These are phyloP conservation scores for Lateolabrax maculatus DNA, from an alignment of 2,797 vertebrate species.

Conservation along the genomic window DNA sequence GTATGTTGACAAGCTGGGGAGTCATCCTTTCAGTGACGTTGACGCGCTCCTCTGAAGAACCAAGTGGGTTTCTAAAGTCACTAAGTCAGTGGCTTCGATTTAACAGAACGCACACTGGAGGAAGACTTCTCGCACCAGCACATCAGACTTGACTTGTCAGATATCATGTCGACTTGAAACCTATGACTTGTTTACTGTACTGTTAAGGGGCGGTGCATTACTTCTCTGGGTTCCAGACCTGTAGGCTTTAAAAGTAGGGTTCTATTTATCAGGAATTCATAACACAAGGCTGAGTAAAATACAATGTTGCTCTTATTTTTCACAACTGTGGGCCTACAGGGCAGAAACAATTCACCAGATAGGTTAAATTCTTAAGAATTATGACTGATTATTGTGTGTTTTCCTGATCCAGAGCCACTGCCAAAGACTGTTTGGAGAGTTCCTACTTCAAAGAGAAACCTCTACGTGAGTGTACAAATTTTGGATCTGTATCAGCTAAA, in stretches of 20 bases:
- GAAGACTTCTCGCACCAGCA: background rate
- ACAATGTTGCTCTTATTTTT: background rate
- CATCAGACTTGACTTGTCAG: background rate
- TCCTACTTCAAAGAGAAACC: slow-evolving; percentile 99
- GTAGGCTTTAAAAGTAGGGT: background rate
- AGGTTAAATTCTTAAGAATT: background rate
- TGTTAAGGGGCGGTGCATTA: background rate
- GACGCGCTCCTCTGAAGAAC: background rate
- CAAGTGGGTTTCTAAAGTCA: background rate
- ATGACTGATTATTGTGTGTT: slow-evolving; percentile 1
- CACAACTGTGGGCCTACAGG: background rate
- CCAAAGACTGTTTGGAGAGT: slow-evolving; percentile 93
- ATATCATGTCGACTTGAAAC: background rate
- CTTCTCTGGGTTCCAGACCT: background rate
- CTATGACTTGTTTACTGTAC: background rate
- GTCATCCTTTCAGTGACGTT: background rate
- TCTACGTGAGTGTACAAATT: slow-evolving; percentile 88
- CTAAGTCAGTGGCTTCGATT: too few relatives aligned
- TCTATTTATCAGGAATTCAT: background rate
- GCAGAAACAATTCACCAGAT: background rate
- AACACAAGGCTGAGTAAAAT: background rate
- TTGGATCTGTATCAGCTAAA: background rate
- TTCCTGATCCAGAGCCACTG: slow-evolving; percentile 86
- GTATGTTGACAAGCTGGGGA: too few relatives aligned
- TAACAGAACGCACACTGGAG: background rate